Base-by-base conservation (phyloP, 1,140 invertebrate genomes). In the fruit fly (Drosophila melanogaster) region DNA sequence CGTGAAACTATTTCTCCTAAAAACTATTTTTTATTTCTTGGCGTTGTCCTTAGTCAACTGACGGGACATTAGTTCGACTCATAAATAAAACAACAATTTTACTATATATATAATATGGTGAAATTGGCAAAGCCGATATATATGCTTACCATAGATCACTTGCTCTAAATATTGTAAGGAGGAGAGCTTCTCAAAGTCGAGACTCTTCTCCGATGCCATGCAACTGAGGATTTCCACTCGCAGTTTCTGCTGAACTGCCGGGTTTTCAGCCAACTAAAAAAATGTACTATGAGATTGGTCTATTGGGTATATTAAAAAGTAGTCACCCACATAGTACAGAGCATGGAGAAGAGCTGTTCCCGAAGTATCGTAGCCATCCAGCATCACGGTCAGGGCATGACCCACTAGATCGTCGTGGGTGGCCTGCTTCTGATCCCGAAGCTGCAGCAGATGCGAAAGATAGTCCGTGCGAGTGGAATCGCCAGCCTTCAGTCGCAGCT, bases 341-440 rank as follows among this genome's bases (percentile, higher is more conserved):
- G 77, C 70, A 51, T 92, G 91, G 3, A 83, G 57, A 5, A 90
- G 60, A 19, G 78, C 81, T 1, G 86, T 64, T 0, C 81, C 90
- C 0, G 84, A 77, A 0, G 95, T 95, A 41, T 95, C 95, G 66
- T 94, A 95, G 10, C 94, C 94, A 78, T 94, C 94, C n/a, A 94
- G 43, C 61, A 94, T 92, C 26, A 94, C 93, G 0, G 93, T 90
- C 3, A 93, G 69, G 5, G 93, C 90, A 83, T 94, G 93, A 3
- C 93, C 93, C 37, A 94, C 91, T 4, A 96, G 92, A 78, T 95
- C 93, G 24, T 94, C 93, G 8, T 94, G 93, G 0, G 87, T 90
- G n/a, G 94, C 92, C 59, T 92, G 90, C 81, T 81, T 91, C 55
- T 85, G 92, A 57, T 90, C 77, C 4, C 79, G 77, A 46, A 93